A percentile compares a stretch with the other conserved stretches of the same genome.
Conservation (phyloP, 1,140 invertebrate genomes). For the Panagrolaimus sp. region DNA sequence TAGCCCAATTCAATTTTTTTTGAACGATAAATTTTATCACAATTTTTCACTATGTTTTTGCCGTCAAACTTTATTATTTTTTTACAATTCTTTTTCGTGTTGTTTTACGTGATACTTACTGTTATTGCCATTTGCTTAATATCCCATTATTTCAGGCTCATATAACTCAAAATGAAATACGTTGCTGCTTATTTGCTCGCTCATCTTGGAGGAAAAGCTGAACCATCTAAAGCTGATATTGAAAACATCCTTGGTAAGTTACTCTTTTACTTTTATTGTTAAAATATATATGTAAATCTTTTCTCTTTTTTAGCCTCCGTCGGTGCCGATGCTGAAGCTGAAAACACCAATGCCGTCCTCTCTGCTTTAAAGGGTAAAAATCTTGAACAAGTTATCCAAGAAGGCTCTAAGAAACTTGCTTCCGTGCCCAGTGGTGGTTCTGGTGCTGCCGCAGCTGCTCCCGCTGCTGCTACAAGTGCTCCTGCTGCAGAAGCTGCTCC, state of each 20-base stretch:
- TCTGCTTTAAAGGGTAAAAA: constrained; percentile 50
- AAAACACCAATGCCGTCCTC: constrained; percentile 52
- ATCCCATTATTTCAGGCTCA: background rate
- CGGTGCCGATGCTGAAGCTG: constrained; percentile 51
- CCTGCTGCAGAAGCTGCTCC: constrained; percentile 5
- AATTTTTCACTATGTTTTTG: too few species aligned
- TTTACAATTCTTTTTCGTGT: too few species aligned
- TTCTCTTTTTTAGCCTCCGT: constrained; percentile 43
- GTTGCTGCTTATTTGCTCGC: constrained; percentile 63
- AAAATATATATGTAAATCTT: constrained; percentile 7
- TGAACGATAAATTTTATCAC: too few species aligned
- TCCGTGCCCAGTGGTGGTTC: constrained; percentile 54
- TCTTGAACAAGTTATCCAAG: constrained; percentile 49
- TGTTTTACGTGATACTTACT: too few species aligned
- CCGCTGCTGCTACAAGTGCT: constrained; percentile 17
- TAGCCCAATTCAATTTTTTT: too few species aligned
- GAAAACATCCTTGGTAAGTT: constrained; percentile 60
- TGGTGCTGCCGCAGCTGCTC: constrained; percentile 42
- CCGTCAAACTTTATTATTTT: too few species aligned
- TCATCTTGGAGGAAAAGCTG: constrained; percentile 60
- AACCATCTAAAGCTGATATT: constrained; percentile 59
- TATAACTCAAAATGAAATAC: constrained; percentile 61
- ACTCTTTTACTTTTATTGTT: constrained; percentile 3
- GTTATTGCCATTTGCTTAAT: background rate
- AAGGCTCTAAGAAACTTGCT: constrained; percentile 49